Evolutionary conservation across 2,888 invertebrate genomes (phyloP).

Genomic region (Lamproptera curius): DNA sequence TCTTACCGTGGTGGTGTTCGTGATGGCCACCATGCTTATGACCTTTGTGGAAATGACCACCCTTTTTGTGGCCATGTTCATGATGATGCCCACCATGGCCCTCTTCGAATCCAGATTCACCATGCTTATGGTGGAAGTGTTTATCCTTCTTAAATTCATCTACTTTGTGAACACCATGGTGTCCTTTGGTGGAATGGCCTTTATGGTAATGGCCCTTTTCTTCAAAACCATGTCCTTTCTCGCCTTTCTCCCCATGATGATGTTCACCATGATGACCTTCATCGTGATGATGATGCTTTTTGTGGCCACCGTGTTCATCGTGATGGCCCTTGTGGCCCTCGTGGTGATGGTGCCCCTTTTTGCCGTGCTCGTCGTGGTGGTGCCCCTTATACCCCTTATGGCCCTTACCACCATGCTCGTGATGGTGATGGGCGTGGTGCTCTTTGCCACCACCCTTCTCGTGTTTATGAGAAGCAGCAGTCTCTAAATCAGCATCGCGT

Average conservation of each 20-base stretch:
- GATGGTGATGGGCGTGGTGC: constrained; percentile 80
- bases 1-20: constrained; percentile 88
- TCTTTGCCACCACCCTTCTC: constrained; percentile 80
- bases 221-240: constrained; percentile 76
- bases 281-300: constrained; percentile 81
- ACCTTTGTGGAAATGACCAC: constrained; percentile 87
- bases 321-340: constrained; percentile 80
- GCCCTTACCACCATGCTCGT: constrained; percentile 81
- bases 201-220: constrained; percentile 85
- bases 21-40: constrained; percentile 87
- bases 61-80: constrained; percentile 88
- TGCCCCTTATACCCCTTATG: constrained; percentile 84
- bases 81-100: constrained; percentile 88
- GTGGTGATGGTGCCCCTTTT: constrained; percentile 86
- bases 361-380: constrained; percentile 82
- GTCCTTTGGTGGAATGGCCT: constrained; percentile 90
- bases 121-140: constrained; percentile 90
- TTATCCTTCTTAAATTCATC: constrained; percentile 92
- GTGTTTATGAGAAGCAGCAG: constrained; percentile 64
- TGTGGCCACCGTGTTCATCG: constrained; percentile 79
- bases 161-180: constrained; percentile 89
- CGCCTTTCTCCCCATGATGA: constrained; percentile 81
- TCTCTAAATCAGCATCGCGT: constrained; percentile 70
- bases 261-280: constrained; percentile 81
- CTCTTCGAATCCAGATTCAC: constrained; percentile 86